Evolutionary conservation across 2,797 vertebrate genomes (phyloP).

Genomic region (Sphenopsis melanotis): DNA sequence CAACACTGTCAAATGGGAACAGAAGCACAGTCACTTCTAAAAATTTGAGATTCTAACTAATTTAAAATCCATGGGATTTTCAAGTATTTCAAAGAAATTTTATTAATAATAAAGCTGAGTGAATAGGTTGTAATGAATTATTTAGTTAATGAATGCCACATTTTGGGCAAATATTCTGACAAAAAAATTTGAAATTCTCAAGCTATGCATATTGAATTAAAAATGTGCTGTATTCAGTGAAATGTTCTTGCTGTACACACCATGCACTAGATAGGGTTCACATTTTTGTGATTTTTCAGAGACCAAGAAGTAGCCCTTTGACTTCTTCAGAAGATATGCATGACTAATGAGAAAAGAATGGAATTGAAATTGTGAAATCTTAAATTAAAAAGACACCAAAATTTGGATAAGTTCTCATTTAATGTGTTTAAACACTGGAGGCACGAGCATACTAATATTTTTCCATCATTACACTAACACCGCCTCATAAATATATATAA

Average conservation of each 20-base stretch:
- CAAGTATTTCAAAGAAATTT: constrained; percentile 45
- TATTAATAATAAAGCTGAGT: constrained; percentile 42
- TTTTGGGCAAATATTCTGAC: background rate
- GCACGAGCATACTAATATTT: background rate
- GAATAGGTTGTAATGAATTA: constrained; percentile 36
- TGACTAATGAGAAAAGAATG: background rate
- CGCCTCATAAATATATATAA: background rate
- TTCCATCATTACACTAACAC: background rate
- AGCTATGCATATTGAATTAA: background rate
- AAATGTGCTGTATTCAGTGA: background rate
- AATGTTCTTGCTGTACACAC: background rate
- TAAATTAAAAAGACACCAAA: background rate
- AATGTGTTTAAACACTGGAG: background rate
- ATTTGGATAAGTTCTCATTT: background rate
- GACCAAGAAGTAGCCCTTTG: background rate
- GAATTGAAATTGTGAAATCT: background rate
- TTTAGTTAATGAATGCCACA: background rate
- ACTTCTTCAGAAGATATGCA: background rate
- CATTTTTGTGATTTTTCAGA: background rate
- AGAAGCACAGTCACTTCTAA: constrained; percentile 20
- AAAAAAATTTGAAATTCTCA: background rate
- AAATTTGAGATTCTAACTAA: constrained; percentile 40
- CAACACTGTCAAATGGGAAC: constrained; percentile 21
- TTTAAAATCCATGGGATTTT: constrained; percentile 37
- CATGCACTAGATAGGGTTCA: background rate